Evolutionary conservation across 2,888 invertebrate genomes (phyloP).

Genomic region (Nomada fabriciana): DNA sequence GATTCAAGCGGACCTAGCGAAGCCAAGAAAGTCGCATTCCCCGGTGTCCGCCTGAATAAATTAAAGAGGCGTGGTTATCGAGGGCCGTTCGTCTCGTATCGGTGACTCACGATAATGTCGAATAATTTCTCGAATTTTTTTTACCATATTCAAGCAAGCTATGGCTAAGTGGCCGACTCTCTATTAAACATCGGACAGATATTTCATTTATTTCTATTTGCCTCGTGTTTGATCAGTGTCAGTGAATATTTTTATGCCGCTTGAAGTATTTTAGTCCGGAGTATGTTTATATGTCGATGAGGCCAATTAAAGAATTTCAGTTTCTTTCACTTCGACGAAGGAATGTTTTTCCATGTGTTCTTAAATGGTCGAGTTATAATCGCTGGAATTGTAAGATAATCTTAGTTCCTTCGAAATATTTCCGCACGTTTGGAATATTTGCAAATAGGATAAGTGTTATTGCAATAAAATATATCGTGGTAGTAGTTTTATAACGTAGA

Average conservation of each 20-base stretch:
- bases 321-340: background rate
- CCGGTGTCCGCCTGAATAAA: constrained; percentile 40
- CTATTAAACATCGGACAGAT: constrained; percentile 1
- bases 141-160: background rate
- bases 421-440: too few relatives aligned
- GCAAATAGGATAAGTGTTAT: too few relatives aligned
- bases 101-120: constrained; percentile 40
- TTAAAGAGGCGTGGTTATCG: constrained; percentile 52
- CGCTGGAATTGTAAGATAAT: too few relatives aligned
- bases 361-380: too few relatives aligned
- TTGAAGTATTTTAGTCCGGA: background rate
- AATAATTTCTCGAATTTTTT: constrained; percentile 44
- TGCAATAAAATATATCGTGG: too few relatives aligned
- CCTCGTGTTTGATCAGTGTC: background rate
- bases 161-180: background rate
- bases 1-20: constrained; percentile 42
- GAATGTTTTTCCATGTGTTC: background rate
- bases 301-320: background rate
- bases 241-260: background rate
- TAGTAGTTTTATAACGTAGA: too few relatives aligned
- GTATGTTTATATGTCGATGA: background rate
- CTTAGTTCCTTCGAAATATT: too few relatives aligned
- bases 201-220: background rate
- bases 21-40: constrained; percentile 44
- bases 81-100: constrained; percentile 51